Base-by-base conservation (phyloP, 2,113 vertebrate genomes). In the Lasiurus cinereus region DNA sequence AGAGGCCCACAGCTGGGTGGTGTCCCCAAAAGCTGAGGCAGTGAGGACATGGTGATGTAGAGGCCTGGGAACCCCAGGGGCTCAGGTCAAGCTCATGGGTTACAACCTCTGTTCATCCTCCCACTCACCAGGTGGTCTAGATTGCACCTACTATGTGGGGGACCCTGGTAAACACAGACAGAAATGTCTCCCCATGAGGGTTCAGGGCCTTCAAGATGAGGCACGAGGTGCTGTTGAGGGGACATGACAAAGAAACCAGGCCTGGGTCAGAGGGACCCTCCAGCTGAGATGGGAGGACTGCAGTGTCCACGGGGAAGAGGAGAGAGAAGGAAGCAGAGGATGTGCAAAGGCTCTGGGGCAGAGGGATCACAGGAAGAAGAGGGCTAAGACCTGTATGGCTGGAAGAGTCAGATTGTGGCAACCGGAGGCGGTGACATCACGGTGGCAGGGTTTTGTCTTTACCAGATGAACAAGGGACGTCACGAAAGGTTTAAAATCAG, bases 41-140 rank as follows among this genome's bases (percentile, higher is more conserved):
- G 13, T 4, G 15, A 29, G 46, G 66, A 39, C 76, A 46, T 0
- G 27, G 13, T 1, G 72, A 33, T 5, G 1, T 0, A 6, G 33
- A 69, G 33, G 8, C 62, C 64, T 50, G 89, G 70, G 78, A 18
- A 46, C 24, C 39, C 19, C 29, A 0, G 0, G 5, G 73, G 48
- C 19, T 24, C 54, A 54, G 48, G 93, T 73, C 86, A 48, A 39
- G 82, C 29, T 52, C 19, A 1, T 31, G 36, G 13, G 22, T 43
- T 5, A 31, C 22, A 62, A 2, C 33, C 73, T 64, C 70, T 16
- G 0, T 29, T 36, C 8, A 43, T 7, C 33, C 64, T 33, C 21
- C 46, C 18, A 15, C 2, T 76, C 4, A 6, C 9, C n/a, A 48
- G 16, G 3, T 6, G 14, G 73, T 56, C 12, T 46, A 6, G 10